phyloP scores from a whole-genome alignment of 1,140 invertebrate genomes.

The Sitobion miscanthi region DNA sequence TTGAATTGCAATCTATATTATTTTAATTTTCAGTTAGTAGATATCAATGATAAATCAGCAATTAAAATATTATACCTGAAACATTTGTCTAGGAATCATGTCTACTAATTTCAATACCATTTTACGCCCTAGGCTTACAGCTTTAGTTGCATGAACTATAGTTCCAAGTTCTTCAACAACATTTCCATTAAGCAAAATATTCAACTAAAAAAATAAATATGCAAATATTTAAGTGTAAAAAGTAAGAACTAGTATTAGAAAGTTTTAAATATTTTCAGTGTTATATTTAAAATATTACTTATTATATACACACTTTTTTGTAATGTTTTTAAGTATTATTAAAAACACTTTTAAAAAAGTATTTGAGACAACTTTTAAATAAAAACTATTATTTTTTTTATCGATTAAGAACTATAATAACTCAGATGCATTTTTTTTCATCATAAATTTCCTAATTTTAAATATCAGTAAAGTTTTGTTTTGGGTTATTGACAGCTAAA shows the following conservation, averaged over 20 bases:
- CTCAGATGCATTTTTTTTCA: background rate
- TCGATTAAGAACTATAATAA: background rate
- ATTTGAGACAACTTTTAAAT: background rate
- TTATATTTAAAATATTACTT: background rate
- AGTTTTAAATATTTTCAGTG: constrained; percentile 67
- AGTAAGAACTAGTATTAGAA: background rate
- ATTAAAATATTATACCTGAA: constrained; percentile 64
- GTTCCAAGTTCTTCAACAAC: constrained; percentile 86
- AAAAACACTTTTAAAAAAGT: background rate
- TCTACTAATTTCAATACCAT: constrained; percentile 84
- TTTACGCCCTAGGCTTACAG: constrained; percentile 71
- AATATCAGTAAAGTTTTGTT: background rate
- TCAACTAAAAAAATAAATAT: constrained; percentile 55
- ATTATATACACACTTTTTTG: background rate
- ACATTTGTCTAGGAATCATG: constrained; percentile 88
- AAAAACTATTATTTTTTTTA: background rate
- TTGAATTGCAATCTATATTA: constrained; percentile 80
- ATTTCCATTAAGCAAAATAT: constrained; percentile 75
- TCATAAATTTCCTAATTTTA: background rate
- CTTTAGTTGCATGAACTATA: constrained; percentile 79
- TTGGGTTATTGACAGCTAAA: background rate
- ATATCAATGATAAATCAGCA: background rate
- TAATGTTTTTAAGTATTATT: background rate
- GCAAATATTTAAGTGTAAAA: background rate
- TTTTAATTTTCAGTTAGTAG: constrained; percentile 58